Conservation (phyloP, 2,113 vertebrate species). For the Ciconia maguari region DNA sequence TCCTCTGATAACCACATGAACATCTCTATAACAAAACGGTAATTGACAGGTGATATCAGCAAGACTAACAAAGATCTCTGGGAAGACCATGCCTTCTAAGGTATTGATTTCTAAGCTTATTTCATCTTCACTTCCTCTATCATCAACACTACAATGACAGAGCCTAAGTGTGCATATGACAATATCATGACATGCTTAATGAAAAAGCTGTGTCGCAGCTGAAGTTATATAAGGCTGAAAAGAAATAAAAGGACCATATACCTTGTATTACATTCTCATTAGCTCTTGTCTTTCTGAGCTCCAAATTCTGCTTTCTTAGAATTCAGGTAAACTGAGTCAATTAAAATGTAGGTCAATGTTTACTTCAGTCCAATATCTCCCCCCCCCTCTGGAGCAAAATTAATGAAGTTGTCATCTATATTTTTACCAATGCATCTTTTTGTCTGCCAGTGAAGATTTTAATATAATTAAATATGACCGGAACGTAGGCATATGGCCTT, state of each 20-base stretch:
- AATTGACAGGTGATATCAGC: background rate
- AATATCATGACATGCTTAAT: background rate
- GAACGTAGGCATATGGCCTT: background rate
- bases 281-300: background rate
- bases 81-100: background rate
- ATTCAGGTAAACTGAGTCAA: background rate
- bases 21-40: background rate
- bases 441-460: background rate
- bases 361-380: background rate
- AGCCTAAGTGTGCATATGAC: background rate
- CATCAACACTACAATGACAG: background rate
- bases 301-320: background rate
- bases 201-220: background rate
- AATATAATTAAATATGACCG: background rate
- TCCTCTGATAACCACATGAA: background rate
- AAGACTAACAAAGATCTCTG: background rate
- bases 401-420: background rate
- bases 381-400: background rate
- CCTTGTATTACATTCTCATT: background rate
- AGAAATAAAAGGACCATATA: background rate
- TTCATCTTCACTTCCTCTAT: background rate
- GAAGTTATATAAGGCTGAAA: background rate
- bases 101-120: background rate
- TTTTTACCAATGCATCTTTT: background rate
- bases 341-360: constrained; percentile 13